phyloP scores from a whole-genome alignment of 2,888 invertebrate species.

The Amiota communis region DNA sequence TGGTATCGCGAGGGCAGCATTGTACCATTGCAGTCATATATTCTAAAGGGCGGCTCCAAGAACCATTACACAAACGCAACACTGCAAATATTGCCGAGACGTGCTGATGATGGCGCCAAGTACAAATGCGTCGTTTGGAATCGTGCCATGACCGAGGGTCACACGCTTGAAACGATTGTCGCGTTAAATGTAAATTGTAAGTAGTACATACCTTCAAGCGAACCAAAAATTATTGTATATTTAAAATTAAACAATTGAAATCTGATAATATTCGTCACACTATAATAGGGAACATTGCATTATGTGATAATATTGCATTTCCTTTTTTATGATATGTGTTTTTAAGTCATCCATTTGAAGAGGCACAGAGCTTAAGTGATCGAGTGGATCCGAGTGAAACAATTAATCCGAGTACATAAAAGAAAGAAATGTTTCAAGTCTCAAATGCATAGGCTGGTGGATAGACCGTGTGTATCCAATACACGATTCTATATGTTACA shows the following conservation, averaged over 20 bases:
- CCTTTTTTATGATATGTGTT: too few relatives aligned
- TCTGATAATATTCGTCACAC: not conserved
- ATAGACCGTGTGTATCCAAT: too few relatives aligned
- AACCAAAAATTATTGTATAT: conserved; percentile 22
- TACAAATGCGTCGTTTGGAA: conserved; percentile 93
- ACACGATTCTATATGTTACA: too few relatives aligned
- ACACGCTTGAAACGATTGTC: conserved; percentile 85
- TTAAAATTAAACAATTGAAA: conserved; percentile 47
- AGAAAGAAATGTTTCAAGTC: too few relatives aligned
- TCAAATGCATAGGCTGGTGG: too few relatives aligned
- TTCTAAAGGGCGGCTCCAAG: conserved; percentile 82
- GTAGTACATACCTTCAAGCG: conserved; percentile 77
- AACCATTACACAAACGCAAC: conserved; percentile 85
- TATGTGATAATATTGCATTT: too few relatives aligned
- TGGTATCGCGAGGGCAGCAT: conserved; percentile 87
- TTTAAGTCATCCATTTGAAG: too few relatives aligned
- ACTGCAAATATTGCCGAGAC: conserved; percentile 83
- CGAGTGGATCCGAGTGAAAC: too few relatives aligned
- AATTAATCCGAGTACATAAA: too few relatives aligned
- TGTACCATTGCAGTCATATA: conserved; percentile 82
- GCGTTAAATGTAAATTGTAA: conserved; percentile 92
- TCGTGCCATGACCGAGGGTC: conserved; percentile 87
- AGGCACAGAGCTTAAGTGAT: not conserved
- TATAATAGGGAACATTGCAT: too few relatives aligned
- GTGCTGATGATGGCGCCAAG: conserved; percentile 88